phyloP scores from a whole-genome alignment of 1,140 invertebrate genomes.

The Drosophila pectinifera region DNA sequence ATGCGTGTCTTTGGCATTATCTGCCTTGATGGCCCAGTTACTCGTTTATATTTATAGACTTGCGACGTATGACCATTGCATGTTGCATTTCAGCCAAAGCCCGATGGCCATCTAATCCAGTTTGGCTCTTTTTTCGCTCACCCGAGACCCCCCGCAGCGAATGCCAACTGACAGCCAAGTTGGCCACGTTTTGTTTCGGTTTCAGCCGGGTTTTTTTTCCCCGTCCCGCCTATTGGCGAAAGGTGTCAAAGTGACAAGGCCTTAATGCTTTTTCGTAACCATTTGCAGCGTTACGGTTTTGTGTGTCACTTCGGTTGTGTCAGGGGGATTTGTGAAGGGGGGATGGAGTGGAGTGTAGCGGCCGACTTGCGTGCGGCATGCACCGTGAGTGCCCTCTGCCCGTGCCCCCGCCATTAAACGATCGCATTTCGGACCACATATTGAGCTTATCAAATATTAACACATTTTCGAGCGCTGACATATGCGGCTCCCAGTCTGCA shows the following conservation, averaged over 20 bases:
- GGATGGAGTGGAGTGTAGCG: too few relatives aligned
- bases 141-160: slow-evolving; percentile 28
- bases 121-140: neutral
- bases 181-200: slow-evolving; percentile 42
- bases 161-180: slow-evolving; percentile 48
- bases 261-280: slow-evolving; percentile 78
- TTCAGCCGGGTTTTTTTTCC: too few relatives aligned
- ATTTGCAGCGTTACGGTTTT: slow-evolving; percentile 66
- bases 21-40: neutral
- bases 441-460: slow-evolving; percentile 83
- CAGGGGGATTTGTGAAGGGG: neutral
- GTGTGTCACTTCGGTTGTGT: slow-evolving; percentile 57
- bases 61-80: slow-evolving; percentile 27
- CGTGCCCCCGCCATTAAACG: slow-evolving; percentile 29
- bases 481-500: slow-evolving; percentile 37
- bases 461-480: slow-evolving; percentile 79
- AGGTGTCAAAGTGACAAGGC: slow-evolving; percentile 81
- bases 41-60: neutral
- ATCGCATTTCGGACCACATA: slow-evolving; percentile 72
- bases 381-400: slow-evolving; percentile 37
- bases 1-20: neutral
- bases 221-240: slow-evolving; percentile 5
- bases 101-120: slow-evolving; percentile 6
- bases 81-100: neutral
- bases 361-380: slow-evolving; percentile 62